These are phyloP conservation scores for Nysson spinosus DNA, from an alignment of 2,888 invertebrate genomes.

Conservation along the genomic window DNA sequence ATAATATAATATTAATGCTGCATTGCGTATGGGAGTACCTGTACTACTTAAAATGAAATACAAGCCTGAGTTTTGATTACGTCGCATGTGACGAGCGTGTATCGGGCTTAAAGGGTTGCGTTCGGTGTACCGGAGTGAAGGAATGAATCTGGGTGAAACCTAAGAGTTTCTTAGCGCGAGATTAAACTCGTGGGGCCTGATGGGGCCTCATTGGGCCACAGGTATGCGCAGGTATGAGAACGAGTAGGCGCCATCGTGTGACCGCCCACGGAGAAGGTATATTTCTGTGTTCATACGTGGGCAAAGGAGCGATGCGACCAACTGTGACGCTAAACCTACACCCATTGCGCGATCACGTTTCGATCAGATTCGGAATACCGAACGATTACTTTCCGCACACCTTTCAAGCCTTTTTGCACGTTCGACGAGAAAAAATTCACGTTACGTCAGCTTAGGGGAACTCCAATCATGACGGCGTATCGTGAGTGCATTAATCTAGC, in stretches of 20 bases:
- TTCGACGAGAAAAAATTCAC: no score
- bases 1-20: no score
- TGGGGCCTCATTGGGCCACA: conserved; percentile 20
- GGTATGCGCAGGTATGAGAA: conserved; percentile 62
- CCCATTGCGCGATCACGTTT: conserved; percentile 17
- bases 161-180: conserved; percentile 42
- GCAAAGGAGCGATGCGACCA: conserved; percentile 59
- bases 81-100: not conserved
- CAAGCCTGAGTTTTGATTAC: no score
- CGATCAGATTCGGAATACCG: not conserved
- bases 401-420: no score
- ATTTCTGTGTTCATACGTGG: conserved; percentile 60
- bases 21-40: no score
- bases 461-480: no score
- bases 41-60: no score
- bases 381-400: not conserved
- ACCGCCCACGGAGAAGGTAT: conserved; percentile 67
- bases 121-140: conserved; percentile 6
- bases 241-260: conserved; percentile 71
- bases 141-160: conserved; percentile 37
- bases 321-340: conserved; percentile 52
- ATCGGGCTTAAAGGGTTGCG: conserved; percentile 7
- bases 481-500: no score
- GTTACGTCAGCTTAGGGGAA: no score
- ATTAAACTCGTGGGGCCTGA: no score